These are phyloP conservation scores for Sturnira hondurensis DNA, from an alignment of 2,113 vertebrate species.

Conservation along the genomic window DNA sequence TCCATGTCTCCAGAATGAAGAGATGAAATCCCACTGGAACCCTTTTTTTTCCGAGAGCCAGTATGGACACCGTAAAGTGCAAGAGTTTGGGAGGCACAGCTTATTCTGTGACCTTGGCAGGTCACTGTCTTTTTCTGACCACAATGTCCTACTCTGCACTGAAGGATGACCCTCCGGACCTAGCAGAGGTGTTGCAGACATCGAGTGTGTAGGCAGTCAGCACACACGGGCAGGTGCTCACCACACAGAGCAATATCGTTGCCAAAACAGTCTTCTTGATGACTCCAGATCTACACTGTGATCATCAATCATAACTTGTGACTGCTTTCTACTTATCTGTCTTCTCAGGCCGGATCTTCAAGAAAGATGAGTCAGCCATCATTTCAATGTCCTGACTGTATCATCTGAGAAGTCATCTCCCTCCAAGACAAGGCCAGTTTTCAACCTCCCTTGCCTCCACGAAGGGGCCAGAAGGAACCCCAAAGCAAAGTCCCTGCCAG, in stretches of 20 bases:
- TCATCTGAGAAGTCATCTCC: neutral
- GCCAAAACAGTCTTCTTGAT: neutral
- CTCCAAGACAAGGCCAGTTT: neutral
- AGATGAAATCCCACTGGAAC: neutral
- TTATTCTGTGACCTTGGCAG: neutral
- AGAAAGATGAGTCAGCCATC: neutral
- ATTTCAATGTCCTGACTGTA: neutral
- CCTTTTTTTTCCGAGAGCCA: neutral
- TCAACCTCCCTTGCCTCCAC: neutral
- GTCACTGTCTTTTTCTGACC: neutral
- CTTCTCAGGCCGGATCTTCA: neutral
- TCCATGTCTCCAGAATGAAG: neutral
- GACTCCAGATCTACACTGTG: neutral
- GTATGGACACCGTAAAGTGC: neutral
- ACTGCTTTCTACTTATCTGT: neutral
- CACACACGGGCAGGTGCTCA: neutral
- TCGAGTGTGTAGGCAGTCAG: rapidly evolving
- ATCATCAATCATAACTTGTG: neutral
- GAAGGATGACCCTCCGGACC: too few species aligned
- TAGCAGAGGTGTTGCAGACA: neutral
- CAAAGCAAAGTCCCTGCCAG: neutral
- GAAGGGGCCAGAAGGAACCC: neutral
- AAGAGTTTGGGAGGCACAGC: neutral
- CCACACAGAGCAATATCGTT: neutral
- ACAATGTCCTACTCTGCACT: neutral